Conservation (phyloP, 2,888 invertebrate genomes). For the Oscheius sp. region DNA sequence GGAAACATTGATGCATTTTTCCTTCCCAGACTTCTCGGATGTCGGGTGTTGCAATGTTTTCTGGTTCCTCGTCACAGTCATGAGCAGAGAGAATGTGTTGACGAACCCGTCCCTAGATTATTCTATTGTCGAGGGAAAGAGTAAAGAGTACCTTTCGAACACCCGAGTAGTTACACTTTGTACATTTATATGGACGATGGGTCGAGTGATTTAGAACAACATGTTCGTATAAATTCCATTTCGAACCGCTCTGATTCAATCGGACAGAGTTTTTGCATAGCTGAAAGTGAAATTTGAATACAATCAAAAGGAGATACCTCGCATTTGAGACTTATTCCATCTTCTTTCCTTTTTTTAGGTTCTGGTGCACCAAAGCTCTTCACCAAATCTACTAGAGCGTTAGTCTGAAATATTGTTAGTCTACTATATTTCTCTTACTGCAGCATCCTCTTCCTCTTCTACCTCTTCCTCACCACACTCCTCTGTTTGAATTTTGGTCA, state of each 20-base stretch:
- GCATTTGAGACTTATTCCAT: constrained; percentile 23
- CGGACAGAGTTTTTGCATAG: constrained; percentile 34
- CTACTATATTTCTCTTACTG: background rate
- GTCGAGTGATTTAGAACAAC: constrained; percentile 43
- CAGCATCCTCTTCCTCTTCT: background rate
- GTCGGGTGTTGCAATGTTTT: constrained; percentile 37
- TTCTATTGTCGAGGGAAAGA: too few relatives aligned
- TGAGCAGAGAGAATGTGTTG: constrained; percentile 39
- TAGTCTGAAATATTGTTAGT: background rate
- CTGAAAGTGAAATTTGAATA: too few relatives aligned
- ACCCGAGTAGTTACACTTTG: constrained; percentile 34
- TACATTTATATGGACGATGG: constrained; percentile 40
- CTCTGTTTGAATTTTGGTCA: constrained; percentile 10
- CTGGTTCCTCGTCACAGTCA: constrained; percentile 31
- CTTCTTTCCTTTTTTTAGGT: background rate
- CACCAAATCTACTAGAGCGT: constrained; percentile 1
- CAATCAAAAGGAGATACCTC: too few relatives aligned
- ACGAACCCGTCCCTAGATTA: constrained; percentile 34
- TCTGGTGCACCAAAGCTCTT: constrained; percentile 9
- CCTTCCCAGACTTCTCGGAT: constrained; percentile 34
- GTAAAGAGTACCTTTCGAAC: constrained; percentile 35
- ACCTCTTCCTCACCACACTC: constrained; percentile 5
- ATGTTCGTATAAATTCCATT: constrained; percentile 48
- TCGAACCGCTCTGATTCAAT: constrained; percentile 40
- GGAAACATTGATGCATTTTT: constrained; percentile 41